Conservation (phyloP, 1,140 invertebrate species). For the Drosophila kepulauana region DNA sequence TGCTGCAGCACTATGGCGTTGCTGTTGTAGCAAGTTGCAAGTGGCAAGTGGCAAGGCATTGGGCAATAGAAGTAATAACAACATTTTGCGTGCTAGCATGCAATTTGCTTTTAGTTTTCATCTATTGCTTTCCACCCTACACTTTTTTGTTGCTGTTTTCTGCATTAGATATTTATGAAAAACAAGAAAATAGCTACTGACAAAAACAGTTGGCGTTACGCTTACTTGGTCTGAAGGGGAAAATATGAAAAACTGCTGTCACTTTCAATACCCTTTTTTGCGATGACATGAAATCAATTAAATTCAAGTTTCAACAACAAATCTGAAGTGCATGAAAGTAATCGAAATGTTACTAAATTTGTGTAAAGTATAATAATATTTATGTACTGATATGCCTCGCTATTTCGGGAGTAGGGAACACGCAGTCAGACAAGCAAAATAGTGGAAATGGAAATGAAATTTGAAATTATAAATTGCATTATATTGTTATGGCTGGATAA, state of each 20-base stretch:
- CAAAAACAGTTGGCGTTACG: slow-evolving; percentile 51
- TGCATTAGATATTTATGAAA: slow-evolving; percentile 76
- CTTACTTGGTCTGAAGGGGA: not conserved
- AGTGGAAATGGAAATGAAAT: slow-evolving; percentile 53
- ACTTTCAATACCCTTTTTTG: no score
- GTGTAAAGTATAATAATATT: no score
- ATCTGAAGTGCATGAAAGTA: no score
- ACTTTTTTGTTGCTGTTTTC: slow-evolving; percentile 10
- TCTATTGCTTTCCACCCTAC: slow-evolving; percentile 22
- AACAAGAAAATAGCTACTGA: slow-evolving; percentile 56
- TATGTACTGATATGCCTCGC: slow-evolving; percentile 32
- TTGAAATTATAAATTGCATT: slow-evolving; percentile 65
- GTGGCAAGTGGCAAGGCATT: slow-evolving; percentile 29
- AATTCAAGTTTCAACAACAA: no score
- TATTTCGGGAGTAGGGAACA: slow-evolving; percentile 25
- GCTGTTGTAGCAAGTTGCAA: slow-evolving; percentile 36
- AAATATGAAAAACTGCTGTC: not conserved
- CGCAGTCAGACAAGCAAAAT: slow-evolving; percentile 43
- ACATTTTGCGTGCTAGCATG: slow-evolving; percentile 76
- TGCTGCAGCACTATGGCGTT: slow-evolving; percentile 32
- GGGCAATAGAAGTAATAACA: slow-evolving; percentile 57
- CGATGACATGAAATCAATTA: no score
- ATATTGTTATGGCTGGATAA: slow-evolving; percentile 30
- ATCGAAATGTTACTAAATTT: no score
- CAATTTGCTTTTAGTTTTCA: slow-evolving; percentile 66